Evolutionary conservation across 1,140 invertebrate genomes (phyloP).

Genomic region (Procambarus virginalis): DNA sequence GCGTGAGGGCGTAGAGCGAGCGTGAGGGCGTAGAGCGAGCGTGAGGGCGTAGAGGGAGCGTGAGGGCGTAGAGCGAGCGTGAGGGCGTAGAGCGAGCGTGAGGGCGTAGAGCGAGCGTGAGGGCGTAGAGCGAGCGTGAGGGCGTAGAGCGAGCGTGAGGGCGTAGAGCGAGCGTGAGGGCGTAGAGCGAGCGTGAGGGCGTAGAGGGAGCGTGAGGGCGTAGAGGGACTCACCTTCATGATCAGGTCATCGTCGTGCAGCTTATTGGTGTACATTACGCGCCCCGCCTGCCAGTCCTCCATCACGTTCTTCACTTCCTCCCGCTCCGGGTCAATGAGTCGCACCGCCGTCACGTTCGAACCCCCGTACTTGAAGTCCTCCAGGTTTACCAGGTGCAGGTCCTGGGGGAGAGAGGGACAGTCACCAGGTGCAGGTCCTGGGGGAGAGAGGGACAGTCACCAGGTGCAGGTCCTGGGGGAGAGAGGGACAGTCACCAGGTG

Average conservation of each 20-base stretch:
- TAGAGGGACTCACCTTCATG: conserved; percentile 18
- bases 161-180: not conserved
- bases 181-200: not conserved
- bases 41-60: too few relatives aligned
- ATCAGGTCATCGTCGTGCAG: conserved; percentile 5
- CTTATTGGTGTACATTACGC: conserved; percentile 81
- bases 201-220: too few relatives aligned
- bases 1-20: not conserved
- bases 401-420: conserved; percentile 76
- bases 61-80: too few relatives aligned
- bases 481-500: too few relatives aligned
- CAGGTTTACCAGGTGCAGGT: conserved; percentile 90
- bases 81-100: not conserved
- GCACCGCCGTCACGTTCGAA: conserved; percentile 93
- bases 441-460: too few relatives aligned
- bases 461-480: too few relatives aligned
- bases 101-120: conserved; percentile 1
- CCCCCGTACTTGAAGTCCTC: conserved; percentile 95
- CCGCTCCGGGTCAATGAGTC: conserved; percentile 86
- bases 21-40: not conserved
- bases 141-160: not conserved
- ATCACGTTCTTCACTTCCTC: conserved; percentile 84
- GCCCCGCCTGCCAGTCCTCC: conserved; percentile 76
- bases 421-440: too few relatives aligned
- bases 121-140: not conserved